These are phyloP conservation scores for Oxycera nigricornis DNA, from an alignment of 2,888 invertebrate species.

Conservation along the genomic window DNA sequence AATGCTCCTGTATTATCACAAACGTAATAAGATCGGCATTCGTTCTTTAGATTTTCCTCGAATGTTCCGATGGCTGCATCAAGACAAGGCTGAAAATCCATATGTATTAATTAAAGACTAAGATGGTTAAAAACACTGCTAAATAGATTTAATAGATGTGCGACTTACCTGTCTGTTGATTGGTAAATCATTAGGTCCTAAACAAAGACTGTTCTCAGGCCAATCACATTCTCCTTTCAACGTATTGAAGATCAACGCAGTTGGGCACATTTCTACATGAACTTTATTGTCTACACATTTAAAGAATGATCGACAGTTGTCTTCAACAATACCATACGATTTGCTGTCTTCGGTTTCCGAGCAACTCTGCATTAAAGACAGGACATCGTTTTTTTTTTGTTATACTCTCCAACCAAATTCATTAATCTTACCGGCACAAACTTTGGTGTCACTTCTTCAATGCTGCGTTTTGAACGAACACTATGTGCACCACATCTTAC, in stretches of 20 bases:
- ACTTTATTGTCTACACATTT: conserved; percentile 44
- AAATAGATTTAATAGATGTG: too few species aligned
- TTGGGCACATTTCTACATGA: conserved; percentile 39
- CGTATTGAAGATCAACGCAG: conserved; percentile 39
- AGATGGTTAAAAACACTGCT: too few species aligned
- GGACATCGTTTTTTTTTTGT: too few species aligned
- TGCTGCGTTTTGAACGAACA: not conserved
- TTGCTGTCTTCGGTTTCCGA: not conserved
- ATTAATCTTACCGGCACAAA: too few species aligned
- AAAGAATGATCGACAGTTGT: conserved; percentile 47
- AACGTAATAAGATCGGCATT: conserved; percentile 13
- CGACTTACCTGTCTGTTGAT: conserved; percentile 1
- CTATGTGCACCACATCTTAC: conserved; percentile 16
- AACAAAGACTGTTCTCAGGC: conserved; percentile 29
- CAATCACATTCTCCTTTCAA: conserved; percentile 43
- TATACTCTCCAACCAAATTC: too few species aligned
- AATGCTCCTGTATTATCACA: conserved; percentile 2
- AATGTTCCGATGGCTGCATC: not conserved
- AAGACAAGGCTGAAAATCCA: conserved; percentile 17
- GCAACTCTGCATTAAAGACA: too few species aligned
- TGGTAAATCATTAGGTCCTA: not conserved
- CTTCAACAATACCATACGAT: not conserved
- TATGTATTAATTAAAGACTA: too few species aligned
- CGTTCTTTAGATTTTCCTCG: not conserved
- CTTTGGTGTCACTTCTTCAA: too few species aligned